Conservation (phyloP, 1,140 invertebrate species). For the Doryteuthis pealeii region DNA sequence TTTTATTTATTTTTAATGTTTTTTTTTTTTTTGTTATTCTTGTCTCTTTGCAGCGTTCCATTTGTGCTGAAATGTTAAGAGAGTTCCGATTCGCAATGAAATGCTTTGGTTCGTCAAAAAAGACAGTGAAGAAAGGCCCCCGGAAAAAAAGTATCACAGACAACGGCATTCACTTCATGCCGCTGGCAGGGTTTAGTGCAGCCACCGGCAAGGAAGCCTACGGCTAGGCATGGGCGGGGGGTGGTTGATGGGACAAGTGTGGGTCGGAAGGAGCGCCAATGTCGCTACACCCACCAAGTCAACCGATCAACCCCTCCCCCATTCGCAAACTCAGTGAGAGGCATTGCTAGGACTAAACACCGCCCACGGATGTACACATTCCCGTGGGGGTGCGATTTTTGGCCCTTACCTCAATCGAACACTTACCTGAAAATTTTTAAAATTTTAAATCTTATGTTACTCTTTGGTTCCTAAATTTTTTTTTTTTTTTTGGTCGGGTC, state of each 20-base stretch:
- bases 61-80: constrained; percentile 93
- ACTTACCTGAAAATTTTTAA: not conserved
- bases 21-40: too few relatives aligned
- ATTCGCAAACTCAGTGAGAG: constrained; percentile 2
- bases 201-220: constrained; percentile 38
- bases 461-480: not conserved
- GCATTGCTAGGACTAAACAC: not conserved
- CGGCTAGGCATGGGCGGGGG: not conserved
- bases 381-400: not conserved
- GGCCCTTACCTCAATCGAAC: not conserved
- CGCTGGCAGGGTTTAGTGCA: constrained; percentile 36
- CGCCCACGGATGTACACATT: not conserved
- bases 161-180: constrained; percentile 52
- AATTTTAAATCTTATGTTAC: not conserved
- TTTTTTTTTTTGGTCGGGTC: not conserved
- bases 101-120: constrained; percentile 73
- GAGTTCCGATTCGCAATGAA: constrained; percentile 89
- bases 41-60: constrained; percentile 70
- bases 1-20: too few relatives aligned
- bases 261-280: not conserved
- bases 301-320: not conserved
- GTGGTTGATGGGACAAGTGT: not conserved
- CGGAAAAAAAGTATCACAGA: constrained; percentile 44
- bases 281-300: not conserved
- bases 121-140: constrained; percentile 38